Evolutionary conservation across 2,888 invertebrate species (phyloP).

Genomic region (Drosophila greeni): DNA sequence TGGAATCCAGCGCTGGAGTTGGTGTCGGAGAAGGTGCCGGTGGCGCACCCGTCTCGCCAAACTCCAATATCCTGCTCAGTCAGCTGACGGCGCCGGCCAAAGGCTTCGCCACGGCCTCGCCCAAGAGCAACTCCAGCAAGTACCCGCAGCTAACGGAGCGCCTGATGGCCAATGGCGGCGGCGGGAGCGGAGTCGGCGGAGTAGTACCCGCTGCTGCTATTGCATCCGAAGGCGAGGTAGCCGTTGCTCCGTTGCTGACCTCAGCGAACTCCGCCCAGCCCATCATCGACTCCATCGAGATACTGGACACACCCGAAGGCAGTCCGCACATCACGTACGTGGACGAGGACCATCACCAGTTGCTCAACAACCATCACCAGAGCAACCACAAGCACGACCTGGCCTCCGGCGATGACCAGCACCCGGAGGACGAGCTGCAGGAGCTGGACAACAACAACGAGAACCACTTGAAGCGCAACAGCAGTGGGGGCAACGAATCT

Average conservation of each 20-base stretch:
- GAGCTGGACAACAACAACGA: constrained; percentile 60
- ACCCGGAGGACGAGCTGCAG: constrained; percentile 9
- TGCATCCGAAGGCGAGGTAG: background rate
- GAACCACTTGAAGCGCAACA: constrained; percentile 56
- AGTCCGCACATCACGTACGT: constrained; percentile 64
- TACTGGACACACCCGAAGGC: constrained; percentile 76
- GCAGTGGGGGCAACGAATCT: constrained; percentile 55
- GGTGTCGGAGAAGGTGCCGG: constrained; percentile 33
- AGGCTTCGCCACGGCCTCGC: constrained; percentile 44
- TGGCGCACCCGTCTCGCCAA: constrained; percentile 44
- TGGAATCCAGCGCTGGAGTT: background rate
- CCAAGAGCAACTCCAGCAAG: constrained; percentile 50
- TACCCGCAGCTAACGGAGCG: constrained; percentile 75
- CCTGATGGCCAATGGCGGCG: constrained; percentile 62
- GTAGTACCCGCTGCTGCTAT: background rate
- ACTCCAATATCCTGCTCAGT: constrained; percentile 63
- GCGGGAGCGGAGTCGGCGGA: background rate
- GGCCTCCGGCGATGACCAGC: background rate
- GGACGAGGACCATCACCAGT: constrained; percentile 45
- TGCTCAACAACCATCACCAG: constrained; percentile 57
- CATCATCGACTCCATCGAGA: constrained; percentile 76
- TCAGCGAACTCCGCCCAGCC: constrained; percentile 16
- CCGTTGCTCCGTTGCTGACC: constrained; percentile 14
- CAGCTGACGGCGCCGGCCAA: constrained; percentile 66
- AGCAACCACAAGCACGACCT: constrained; percentile 35